A percentile compares a stretch with the other conserved stretches of the same genome.
Conservation (phyloP, 2,113 vertebrate genomes). For the Sebastes fasciatus region DNA sequence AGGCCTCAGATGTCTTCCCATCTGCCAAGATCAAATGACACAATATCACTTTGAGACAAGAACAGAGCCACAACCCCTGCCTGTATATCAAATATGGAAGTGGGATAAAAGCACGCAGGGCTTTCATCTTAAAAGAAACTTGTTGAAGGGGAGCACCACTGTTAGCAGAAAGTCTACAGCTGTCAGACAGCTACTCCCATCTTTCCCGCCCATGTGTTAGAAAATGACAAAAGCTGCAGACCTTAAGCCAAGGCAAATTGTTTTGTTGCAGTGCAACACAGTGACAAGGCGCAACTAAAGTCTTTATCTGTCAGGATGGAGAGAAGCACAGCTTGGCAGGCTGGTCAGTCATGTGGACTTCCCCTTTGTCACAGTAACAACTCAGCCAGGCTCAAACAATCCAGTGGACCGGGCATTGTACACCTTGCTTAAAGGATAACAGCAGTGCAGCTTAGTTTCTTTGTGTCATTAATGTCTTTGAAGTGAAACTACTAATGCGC, state of each 20-base stretch:
- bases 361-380: slow-evolving; percentile 48
- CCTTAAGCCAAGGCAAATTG: slow-evolving; percentile 70
- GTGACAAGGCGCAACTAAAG: slow-evolving; percentile 60
- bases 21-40: slow-evolving; percentile 81
- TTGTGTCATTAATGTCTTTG: slow-evolving; percentile 35
- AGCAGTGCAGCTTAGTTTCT: slow-evolving; percentile 21
- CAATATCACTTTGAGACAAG: slow-evolving; percentile 76
- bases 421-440: slow-evolving; percentile 35
- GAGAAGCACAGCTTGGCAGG: slow-evolving; percentile 29
- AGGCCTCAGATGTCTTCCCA: slow-evolving; percentile 75
- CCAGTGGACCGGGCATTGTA: slow-evolving; percentile 14
- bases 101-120: slow-evolving; percentile 66
- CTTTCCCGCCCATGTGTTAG: slow-evolving; percentile 60
- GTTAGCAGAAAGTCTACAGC: slow-evolving; percentile 71
- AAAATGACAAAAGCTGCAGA: slow-evolving; percentile 64
- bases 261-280: slow-evolving; percentile 60
- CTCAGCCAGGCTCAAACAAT: slow-evolving; percentile 35
- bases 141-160: slow-evolving; percentile 69
- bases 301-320: slow-evolving; percentile 63
- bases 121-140: slow-evolving; percentile 81
- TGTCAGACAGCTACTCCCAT: slow-evolving; percentile 66
- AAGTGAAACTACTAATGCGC: background rate
- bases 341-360: slow-evolving; percentile 55
- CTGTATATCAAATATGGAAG: slow-evolving; percentile 77
- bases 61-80: slow-evolving; percentile 70